Percentiles rank a stretch among this genome's conserved stretches.
Conservation (phyloP, 30 jellyfish, hydroid and myxozoan genomes). For the Turritopsis dohrnii region DNA sequence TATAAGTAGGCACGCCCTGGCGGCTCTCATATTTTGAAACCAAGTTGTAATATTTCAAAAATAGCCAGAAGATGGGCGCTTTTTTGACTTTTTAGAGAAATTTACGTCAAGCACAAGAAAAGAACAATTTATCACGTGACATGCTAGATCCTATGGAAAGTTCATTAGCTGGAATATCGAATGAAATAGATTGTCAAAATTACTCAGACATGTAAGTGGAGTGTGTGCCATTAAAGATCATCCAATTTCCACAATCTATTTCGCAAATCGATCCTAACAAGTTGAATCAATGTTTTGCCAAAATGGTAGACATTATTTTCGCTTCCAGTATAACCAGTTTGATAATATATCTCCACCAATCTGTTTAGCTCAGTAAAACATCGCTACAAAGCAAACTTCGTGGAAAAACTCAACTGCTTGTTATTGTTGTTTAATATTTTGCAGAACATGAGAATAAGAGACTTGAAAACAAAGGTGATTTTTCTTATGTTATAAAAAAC, state of each 20-base stretch:
- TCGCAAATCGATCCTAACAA: no score
- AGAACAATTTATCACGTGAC: neutral
- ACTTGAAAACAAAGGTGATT: slow-evolving; percentile 52
- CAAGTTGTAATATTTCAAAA: no score
- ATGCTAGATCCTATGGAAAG: slow-evolving; percentile 13
- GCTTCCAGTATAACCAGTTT: no score
- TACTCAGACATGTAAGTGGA: neutral
- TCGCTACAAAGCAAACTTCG: neutral
- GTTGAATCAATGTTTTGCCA: no score
- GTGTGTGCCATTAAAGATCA: neutral
- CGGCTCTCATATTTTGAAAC: no score
- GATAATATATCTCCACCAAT: neutral
- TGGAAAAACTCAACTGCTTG: slow-evolving; percentile 54
- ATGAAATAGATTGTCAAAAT: neutral
- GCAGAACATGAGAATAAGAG: slow-evolving; percentile 56
- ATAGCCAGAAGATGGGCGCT: no score
- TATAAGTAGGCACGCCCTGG: no score
- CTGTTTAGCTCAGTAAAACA: neutral
- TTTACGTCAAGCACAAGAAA: slow-evolving; percentile 3
- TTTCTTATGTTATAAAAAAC: no score
- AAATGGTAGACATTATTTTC: no score
- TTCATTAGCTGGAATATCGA: neutral
- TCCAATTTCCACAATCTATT: no score
- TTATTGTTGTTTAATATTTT: slow-evolving; percentile 38
- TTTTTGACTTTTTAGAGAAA: neutral